Percentiles rank a stretch among this genome's conserved stretches.
Conservation (phyloP, 2,888 invertebrate genomes). For the Glaucopsyche alexis region DNA sequence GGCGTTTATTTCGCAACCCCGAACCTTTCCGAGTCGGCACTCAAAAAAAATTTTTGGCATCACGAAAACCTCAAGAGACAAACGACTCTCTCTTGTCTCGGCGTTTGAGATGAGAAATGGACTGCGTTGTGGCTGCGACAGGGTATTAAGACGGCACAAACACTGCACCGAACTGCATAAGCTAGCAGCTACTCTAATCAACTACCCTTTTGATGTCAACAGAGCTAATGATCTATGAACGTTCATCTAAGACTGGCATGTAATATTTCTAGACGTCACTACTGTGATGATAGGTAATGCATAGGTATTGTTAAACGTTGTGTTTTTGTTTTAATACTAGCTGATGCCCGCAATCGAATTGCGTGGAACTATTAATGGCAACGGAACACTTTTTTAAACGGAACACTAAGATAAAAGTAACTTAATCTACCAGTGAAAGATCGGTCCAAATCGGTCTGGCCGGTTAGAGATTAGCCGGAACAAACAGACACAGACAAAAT, state of each 20-base stretch:
- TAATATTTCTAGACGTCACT: not conserved
- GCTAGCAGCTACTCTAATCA: constrained; percentile 62
- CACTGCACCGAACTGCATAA: constrained; percentile 57
- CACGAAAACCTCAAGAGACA: constrained; percentile 39
- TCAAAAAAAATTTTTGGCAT: constrained; percentile 27
- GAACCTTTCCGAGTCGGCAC: constrained; percentile 4
- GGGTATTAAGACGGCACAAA: constrained; percentile 68
- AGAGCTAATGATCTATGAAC: constrained; percentile 44
- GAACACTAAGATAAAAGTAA: no score
- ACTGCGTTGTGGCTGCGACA: constrained; percentile 64
- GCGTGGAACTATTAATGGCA: no score
- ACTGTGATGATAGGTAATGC: no score
- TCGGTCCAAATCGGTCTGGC: no score
- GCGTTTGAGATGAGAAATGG: constrained; percentile 75
- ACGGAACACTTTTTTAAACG: no score
- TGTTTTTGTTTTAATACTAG: no score
- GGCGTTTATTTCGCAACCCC: constrained; percentile 22
- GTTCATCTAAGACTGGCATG: constrained; percentile 31
- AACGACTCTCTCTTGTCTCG: constrained; percentile 53
- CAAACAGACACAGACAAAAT: no score
- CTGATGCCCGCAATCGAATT: no score
- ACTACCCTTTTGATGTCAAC: constrained; percentile 54
- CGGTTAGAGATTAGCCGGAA: no score
- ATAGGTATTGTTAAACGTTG: no score
- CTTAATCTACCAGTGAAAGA: no score